These are phyloP conservation scores for Heliothis virescens DNA, from an alignment of 1,140 invertebrate genomes.

Conservation along the genomic window DNA sequence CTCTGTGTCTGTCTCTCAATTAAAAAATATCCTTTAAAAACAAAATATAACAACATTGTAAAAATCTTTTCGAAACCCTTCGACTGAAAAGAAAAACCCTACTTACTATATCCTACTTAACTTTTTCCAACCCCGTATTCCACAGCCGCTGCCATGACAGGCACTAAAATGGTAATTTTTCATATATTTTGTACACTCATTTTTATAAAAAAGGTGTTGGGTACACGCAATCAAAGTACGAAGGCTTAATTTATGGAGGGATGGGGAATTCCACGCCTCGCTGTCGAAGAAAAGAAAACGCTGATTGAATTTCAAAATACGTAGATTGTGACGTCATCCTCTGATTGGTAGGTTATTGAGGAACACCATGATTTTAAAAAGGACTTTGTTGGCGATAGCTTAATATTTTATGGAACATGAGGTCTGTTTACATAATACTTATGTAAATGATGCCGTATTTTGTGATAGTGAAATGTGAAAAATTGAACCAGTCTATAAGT, in stretches of 20 bases:
- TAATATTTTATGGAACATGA: too few species aligned
- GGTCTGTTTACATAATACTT: too few species aligned
- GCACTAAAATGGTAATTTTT: constrained; percentile 15
- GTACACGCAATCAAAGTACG: background rate
- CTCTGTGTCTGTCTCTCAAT: too few species aligned
- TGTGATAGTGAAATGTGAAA: too few species aligned
- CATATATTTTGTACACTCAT: constrained; percentile 15
- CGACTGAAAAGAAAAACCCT: too few species aligned
- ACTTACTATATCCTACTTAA: background rate
- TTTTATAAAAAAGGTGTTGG: background rate
- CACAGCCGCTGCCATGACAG: background rate
- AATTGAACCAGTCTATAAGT: too few species aligned
- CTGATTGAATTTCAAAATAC: constrained; percentile 53
- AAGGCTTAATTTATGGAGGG: constrained; percentile 24
- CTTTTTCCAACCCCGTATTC: background rate
- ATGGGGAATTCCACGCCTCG: background rate
- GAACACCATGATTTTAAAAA: background rate
- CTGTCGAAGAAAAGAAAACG: constrained; percentile 25
- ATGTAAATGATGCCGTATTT: too few species aligned
- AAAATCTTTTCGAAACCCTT: too few species aligned
- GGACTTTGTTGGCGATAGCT: background rate
- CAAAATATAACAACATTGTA: too few species aligned
- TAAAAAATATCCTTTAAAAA: too few species aligned
- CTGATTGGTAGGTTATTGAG: constrained; percentile 7
- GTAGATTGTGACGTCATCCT: constrained; percentile 19